These are phyloP conservation scores for Antitype chi DNA, from an alignment of 2,888 invertebrate genomes.

Conservation along the genomic window DNA sequence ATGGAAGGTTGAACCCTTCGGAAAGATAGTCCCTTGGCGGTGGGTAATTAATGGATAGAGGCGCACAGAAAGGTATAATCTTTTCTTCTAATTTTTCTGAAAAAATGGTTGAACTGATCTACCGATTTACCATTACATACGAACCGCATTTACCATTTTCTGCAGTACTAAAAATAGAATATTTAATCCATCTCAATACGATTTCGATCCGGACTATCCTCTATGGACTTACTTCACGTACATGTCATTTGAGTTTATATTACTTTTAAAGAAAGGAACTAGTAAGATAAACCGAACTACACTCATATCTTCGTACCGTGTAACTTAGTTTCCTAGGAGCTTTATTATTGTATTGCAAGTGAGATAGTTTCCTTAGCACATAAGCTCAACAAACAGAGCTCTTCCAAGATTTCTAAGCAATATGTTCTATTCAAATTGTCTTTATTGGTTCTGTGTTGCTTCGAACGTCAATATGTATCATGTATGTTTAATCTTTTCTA, in stretches of 20 bases:
- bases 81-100: background rate
- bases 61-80: background rate
- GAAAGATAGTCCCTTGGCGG: background rate
- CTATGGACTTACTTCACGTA: background rate
- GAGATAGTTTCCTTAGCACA: slow-evolving; percentile 22
- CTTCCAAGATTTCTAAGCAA: slow-evolving; percentile 34
- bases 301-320: slow-evolving; percentile 31
- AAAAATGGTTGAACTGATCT: background rate
- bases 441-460: slow-evolving; percentile 39
- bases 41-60: background rate
- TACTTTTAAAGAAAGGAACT: slow-evolving; percentile 34
- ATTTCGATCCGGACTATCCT: background rate
- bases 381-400: slow-evolving; percentile 42
- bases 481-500: too few relatives aligned
- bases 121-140: background rate
- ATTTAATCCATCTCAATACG: slow-evolving; percentile 36
- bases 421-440: slow-evolving; percentile 41
- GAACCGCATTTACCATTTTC: background rate
- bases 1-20: background rate
- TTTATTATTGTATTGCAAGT: slow-evolving; percentile 36
- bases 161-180: background rate
- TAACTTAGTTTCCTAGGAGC: slow-evolving; percentile 27
- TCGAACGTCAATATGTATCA: too few relatives aligned
- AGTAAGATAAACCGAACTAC: slow-evolving; percentile 38
- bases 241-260: slow-evolving; percentile 31